Evolutionary conservation across 2,888 invertebrate genomes (phyloP).

Genomic region (Lepidochrysops patricia): DNA sequence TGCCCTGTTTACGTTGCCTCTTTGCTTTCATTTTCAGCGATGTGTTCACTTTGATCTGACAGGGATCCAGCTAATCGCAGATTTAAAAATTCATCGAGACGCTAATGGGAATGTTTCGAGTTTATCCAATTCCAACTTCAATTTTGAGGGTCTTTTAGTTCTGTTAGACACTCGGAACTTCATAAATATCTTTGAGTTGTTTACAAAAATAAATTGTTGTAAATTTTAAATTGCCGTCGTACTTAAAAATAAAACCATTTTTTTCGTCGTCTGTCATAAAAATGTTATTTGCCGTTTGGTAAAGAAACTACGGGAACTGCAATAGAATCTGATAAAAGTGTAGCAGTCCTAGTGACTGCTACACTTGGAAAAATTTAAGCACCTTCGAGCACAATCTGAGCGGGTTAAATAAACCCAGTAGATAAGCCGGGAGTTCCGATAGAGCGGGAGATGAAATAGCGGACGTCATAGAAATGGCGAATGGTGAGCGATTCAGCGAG

Average conservation of each 20-base stretch:
- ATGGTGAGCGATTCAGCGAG: conserved; percentile 35
- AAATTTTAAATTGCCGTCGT: background rate
- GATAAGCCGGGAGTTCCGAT: conserved; percentile 31
- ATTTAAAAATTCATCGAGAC: conserved; percentile 24
- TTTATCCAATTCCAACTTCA: conserved; percentile 21
- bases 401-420: background rate
- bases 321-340: background rate
- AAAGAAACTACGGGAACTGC: background rate
- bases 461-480: conserved; percentile 42
- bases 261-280: background rate
- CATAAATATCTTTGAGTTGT: background rate
- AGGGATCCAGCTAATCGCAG: conserved; percentile 38
- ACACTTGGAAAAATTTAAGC: background rate
- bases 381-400: background rate
- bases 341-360: background rate
- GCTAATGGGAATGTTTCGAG: conserved; percentile 27
- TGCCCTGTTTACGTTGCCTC: conserved; percentile 29
- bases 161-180: background rate
- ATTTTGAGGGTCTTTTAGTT: conserved; percentile 8
- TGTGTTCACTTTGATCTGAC: conserved; percentile 27
- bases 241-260: background rate
- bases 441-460: conserved; percentile 37
- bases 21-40: conserved; percentile 33
- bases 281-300: background rate
- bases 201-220: background rate